Evolutionary conservation across 2,888 invertebrate genomes (phyloP).

Genomic region (Gasteruption jaculator): DNA sequence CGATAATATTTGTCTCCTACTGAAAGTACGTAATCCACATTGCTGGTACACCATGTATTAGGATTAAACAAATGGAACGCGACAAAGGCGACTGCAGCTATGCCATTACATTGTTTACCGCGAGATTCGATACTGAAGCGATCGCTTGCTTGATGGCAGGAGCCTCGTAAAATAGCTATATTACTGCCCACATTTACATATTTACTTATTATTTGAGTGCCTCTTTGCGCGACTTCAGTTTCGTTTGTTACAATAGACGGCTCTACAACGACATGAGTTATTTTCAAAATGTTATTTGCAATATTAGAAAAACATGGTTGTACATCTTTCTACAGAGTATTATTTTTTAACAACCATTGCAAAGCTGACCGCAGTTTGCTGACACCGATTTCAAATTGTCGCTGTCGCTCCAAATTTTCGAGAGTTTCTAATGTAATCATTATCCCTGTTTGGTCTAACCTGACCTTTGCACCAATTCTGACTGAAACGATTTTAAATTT

Average conservation of each 20-base stretch:
- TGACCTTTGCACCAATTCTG: constrained; percentile 31
- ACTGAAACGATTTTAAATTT: constrained; percentile 27
- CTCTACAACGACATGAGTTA: too few species aligned
- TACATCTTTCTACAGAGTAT: constrained; percentile 18
- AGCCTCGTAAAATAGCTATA: too few species aligned
- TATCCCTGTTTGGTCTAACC: constrained; percentile 22
- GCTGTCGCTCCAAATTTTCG: constrained; percentile 18
- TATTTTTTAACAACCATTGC: constrained; percentile 19
- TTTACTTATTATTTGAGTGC: too few species aligned
- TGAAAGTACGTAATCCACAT: constrained; percentile 18
- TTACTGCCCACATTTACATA: too few species aligned
- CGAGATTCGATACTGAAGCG: constrained; percentile 16
- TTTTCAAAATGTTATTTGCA: too few species aligned
- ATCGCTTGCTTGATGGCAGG: constrained; percentile 18
- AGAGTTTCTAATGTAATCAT: constrained; percentile 23
- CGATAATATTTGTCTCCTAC: constrained; percentile 18
- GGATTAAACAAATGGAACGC: constrained; percentile 14
- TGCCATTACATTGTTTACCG: constrained; percentile 19
- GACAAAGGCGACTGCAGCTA: constrained; percentile 21
- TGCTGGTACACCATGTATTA: constrained; percentile 14
- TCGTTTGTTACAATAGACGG: too few species aligned
- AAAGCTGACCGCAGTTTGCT: constrained; percentile 22
- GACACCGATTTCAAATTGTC: constrained; percentile 25
- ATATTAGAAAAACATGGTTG: constrained; percentile 15
- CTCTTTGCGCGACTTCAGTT: too few species aligned